Conservation (phyloP, 2,797 vertebrate genomes). For the Sebastes minor region DNA sequence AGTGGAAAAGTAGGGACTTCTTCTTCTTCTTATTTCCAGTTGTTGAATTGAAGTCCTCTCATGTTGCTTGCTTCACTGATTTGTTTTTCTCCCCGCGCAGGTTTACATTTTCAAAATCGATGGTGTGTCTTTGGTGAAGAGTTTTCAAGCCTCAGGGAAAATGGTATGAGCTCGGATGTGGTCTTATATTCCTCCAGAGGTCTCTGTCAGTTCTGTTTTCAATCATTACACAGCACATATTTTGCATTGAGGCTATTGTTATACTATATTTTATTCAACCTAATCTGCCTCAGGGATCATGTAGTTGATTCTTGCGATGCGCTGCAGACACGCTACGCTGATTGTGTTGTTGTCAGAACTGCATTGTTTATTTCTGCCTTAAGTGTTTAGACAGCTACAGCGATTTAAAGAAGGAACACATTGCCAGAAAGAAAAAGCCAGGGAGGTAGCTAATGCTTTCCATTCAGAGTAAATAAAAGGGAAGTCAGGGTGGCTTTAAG, state of each 20-base stretch:
- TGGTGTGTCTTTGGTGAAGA: conserved; percentile 89
- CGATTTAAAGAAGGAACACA: conserved; percentile 15
- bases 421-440: conserved; percentile 35
- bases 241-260: background rate
- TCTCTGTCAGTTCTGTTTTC: conserved; percentile 11
- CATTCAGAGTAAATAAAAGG: conserved; percentile 31
- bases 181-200: background rate
- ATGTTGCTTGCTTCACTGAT: conserved; percentile 16
- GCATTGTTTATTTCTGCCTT: conserved; percentile 54
- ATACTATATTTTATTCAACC: background rate
- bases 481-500: conserved; percentile 14
- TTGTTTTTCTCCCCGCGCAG: conserved; percentile 72
- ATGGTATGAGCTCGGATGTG: conserved; percentile 85
- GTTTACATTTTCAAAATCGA: conserved; percentile 98
- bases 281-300: conserved; percentile 13
- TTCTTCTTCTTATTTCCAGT: conserved; percentile 13
- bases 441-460: conserved; percentile 41
- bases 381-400: conserved; percentile 47
- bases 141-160: conserved; percentile 96
- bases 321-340: conserved; percentile 29
- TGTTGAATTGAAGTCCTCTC: background rate
- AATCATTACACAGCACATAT: conserved; percentile 2
- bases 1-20: conserved; percentile 88
- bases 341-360: conserved; percentile 47
- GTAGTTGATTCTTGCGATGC: conserved; percentile 14